Percentiles rank a stretch among this genome's conserved stretches.
These are phyloP conservation scores for Arvicanthis niloticus DNA, from an alignment of 2,113 vertebrate species.

Conservation along the genomic window DNA sequence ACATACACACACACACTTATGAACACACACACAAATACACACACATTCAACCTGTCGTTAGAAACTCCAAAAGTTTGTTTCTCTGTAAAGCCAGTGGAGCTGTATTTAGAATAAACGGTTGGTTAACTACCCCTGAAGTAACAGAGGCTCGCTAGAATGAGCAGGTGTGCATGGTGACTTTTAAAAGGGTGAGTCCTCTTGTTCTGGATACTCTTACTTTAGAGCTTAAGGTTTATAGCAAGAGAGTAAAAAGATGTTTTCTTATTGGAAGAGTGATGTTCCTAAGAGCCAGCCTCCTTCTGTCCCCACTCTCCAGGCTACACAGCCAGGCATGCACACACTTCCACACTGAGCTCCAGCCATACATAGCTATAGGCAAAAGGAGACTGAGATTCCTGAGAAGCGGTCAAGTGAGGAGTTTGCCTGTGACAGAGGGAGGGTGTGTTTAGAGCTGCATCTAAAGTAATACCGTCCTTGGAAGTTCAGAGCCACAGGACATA, in stretches of 20 bases:
- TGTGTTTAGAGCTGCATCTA: background rate
- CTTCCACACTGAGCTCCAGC: background rate
- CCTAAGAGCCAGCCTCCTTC: background rate
- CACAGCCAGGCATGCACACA: background rate
- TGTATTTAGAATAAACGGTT: conserved; percentile 1
- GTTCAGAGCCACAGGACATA: background rate
- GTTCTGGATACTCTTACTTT: background rate
- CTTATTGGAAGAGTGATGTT: background rate
- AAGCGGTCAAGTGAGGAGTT: background rate
- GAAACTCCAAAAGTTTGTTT: background rate
- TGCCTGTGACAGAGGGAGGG: background rate
- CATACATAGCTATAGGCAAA: background rate
- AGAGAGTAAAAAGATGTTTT: background rate
- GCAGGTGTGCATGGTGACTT: background rate
- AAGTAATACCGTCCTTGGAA: background rate
- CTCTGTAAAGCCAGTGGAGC: background rate
- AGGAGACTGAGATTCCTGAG: background rate
- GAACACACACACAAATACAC: background rate
- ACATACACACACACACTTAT: background rate
- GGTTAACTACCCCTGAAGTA: background rate
- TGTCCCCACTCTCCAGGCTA: background rate
- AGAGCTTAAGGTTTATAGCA: background rate
- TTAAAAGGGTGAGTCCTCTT: background rate
- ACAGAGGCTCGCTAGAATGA: background rate
- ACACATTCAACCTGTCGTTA: background rate